phyloP scores from a whole-genome alignment of 2,113 vertebrate genomes.

The Nerophis lumbriciformis region DNA sequence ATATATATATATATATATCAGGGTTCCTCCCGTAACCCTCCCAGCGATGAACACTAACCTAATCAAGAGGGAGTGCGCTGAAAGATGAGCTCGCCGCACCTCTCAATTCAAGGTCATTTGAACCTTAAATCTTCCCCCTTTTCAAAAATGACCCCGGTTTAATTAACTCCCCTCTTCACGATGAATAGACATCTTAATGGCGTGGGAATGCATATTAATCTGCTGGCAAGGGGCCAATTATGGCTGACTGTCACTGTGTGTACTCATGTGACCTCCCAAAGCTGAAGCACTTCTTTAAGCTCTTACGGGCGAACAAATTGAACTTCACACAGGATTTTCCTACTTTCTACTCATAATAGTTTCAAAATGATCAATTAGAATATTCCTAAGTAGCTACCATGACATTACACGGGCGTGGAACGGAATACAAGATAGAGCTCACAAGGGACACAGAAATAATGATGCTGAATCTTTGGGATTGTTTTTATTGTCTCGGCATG shows the following conservation, averaged over 20 bases:
- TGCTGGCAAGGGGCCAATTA: conserved; percentile 49
- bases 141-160: conserved; percentile 52
- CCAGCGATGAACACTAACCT: conserved; percentile 6
- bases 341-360: neutral
- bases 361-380: neutral
- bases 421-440: no score
- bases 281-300: conserved; percentile 9
- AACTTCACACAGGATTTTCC: neutral
- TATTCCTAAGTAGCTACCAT: neutral
- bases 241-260: conserved; percentile 27
- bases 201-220: conserved; percentile 54
- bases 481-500: no score
- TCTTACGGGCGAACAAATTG: conserved; percentile 1
- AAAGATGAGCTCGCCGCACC: conserved; percentile 9
- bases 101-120: conserved; percentile 40
- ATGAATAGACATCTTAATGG: conserved; percentile 56
- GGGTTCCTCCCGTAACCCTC: conserved; percentile 7
- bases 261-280: conserved; percentile 32
- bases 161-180: conserved; percentile 56
- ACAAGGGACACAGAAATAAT: no score
- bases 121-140: conserved; percentile 21
- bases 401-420: neutral
- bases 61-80: conserved; percentile 29
- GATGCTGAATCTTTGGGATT: no score
- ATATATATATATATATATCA: no score